Evolutionary conservation across 1,140 invertebrate genomes (phyloP), one percentile per base, ranked within the genome.

Genomic region (Lerema accius): DNA sequence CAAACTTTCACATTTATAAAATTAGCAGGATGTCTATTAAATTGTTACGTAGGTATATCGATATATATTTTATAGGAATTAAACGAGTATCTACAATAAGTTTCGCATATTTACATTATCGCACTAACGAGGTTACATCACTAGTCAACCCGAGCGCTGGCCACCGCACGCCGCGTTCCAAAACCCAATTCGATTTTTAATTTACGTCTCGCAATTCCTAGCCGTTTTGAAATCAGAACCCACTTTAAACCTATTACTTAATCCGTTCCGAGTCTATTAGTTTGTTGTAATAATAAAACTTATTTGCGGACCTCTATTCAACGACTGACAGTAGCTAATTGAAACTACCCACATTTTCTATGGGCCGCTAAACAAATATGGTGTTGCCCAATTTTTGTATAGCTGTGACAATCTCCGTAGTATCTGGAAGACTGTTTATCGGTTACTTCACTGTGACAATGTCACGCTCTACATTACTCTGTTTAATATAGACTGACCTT

Each of bases 231-330:
- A 82, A 82, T 71, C 55, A 53, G 65, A 49, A 67, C 59, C 63
- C 62, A 71, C 62, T 75, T 63, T 65, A 77, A 51, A 72, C 65
- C 69, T 70, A 78, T 88, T 88, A 83, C 81, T 85, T 89, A 89
- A 89, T 89, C 82, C 84, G 63, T 63, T 55, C 67, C 70, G 75
- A 60, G 53, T 67, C 67, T 71, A 73, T 78, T 75, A 66, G 66
- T 64, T 71, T 71, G 63, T 63, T 69, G 63, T 72, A 65, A 74
- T 66, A 63, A 63, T 70, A 67, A 65, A 76, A 71, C 69, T 66
- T 75, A 72, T 75, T 75, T 67, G 62, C 67, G 62, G 56, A 35
- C 55, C 63, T 61, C 65, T 61, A 64, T 69, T 64, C 46, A 60
- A 46, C 63, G 59, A 28, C 59, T 66, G 68, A 65, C 59, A 69